These are phyloP conservation scores for Spea multiplicata DNA, from an alignment of 2,113 vertebrate species.

Conservation along the genomic window DNA sequence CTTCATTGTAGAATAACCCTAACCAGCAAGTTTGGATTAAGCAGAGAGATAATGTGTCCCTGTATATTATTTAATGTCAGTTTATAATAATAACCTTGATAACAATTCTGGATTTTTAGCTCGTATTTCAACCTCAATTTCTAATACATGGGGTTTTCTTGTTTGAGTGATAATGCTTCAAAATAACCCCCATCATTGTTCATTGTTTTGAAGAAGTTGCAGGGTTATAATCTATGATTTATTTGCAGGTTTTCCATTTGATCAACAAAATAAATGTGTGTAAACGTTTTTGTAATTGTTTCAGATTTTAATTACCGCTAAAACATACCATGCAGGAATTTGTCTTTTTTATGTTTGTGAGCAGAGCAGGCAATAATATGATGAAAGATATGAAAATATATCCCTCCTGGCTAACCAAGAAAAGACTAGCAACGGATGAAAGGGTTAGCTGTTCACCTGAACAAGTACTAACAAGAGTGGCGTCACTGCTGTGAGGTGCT, in stretches of 20 bases:
- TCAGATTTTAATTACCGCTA: slow-evolving; percentile 30
- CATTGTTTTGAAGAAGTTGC: too few relatives aligned
- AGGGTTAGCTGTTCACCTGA: slow-evolving; percentile 41
- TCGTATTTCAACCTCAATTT: too few relatives aligned
- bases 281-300: slow-evolving; percentile 42
- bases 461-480: slow-evolving; percentile 39
- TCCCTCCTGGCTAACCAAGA: slow-evolving; percentile 25
- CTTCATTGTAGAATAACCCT: too few relatives aligned
- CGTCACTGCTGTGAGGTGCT: slow-evolving; percentile 38
- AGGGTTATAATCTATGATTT: neutral
- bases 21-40: too few relatives aligned
- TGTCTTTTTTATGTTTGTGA: slow-evolving; percentile 47
- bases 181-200: too few relatives aligned
- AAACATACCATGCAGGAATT: slow-evolving; percentile 34
- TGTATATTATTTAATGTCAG: too few relatives aligned
- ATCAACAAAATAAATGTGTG: slow-evolving; percentile 6
- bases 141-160: too few relatives aligned
- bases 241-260: neutral
- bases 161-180: too few relatives aligned
- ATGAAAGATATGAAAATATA: slow-evolving; percentile 48
- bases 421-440: slow-evolving; percentile 43
- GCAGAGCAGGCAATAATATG: slow-evolving; percentile 41
- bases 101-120: too few relatives aligned
- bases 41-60: too few relatives aligned
- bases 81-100: too few relatives aligned